Evolutionary conservation across 2,888 invertebrate genomes (phyloP), one percentile per base, ranked within the genome.

Genomic region (Nomada ferruginata): DNA sequence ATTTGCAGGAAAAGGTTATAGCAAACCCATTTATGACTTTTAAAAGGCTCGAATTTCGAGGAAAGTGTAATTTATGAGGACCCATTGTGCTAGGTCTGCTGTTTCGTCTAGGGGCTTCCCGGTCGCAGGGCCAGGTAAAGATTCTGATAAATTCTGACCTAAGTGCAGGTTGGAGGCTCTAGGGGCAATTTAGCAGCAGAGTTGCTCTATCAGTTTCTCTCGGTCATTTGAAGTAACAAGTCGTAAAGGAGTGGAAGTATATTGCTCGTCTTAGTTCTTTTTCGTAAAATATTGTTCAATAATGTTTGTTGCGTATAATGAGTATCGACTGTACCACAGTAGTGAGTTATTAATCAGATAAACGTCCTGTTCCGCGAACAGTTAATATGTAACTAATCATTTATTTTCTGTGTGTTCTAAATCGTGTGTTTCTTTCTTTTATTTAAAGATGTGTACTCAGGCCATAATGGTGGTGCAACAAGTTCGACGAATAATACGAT

Each of bases 401-500:
- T 36, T 9, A 1, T 18, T 50, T 23, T 59, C 2, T 23, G 44
- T 29, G 15, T 29, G 20, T 57, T n/a, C 0, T 44, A 4, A 70
- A 42, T 55, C 20, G 7, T 52, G 11, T 77, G 11, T 70, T 50
- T 73, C 13, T 57, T 11, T 71, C 2, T 11, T 47, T 47, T 47
- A 20, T 26, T 85, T 87, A 73, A 83, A 91, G 93, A 93, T 82
- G 86, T 91, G 18, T 93, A 91, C 82, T 79, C 91, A 57, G 90
- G 91, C 15, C 91, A 91, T 72, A 93, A 93, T 66, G 90, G 91
- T 78, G 91, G 89, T 64, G 86, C 87, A 70, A 75, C 89, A 47
- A 91, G 84, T 68, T 73, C 87, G 29, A 83, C 86, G 47, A 79
- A 89, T 52, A 90, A 86, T 78, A 86, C 87, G 53, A 90, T 86